Evolutionary conservation across 2,113 vertebrate genomes (phyloP), one percentile per base, ranked within the genome.

Genomic region (Alethe castanea): DNA sequence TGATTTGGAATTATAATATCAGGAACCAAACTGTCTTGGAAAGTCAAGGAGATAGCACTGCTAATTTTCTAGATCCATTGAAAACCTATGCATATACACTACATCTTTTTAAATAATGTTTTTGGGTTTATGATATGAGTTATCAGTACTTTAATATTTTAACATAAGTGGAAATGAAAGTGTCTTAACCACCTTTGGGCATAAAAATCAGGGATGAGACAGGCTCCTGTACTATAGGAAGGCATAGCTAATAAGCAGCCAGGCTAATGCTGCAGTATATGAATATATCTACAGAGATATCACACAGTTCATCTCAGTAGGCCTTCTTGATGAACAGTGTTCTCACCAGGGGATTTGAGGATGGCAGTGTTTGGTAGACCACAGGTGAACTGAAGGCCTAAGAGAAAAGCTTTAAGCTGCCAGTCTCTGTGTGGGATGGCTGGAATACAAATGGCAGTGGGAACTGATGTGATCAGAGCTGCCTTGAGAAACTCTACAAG

Each of bases 281-380:
- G 8, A 69, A 35, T 59, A 19, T 25, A 9, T 23, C 70, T 85
- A 18, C 28, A 73, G 56, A 38, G 45, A 19, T 5, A 18, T 19
- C 45, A 31, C 0, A 1, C 13, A 45, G 25, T 19, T 38, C 10
- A 3, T 69, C 24, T 64, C 4, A 1, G 13, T 8, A 62, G 29
- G 24, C n/a, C 11, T 67, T 65, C 28, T 42, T 69, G 22, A 36
- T 36, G 44, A 76, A 6, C 24, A 40, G 13, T 72, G 19, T 28
- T 86, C 12, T 61, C 7, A 23, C 3, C 25, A 57, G 33, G 44
- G 11, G 33, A 28, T 35, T 93, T 67, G 62, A 53, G 44, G 33
- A 23, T 59, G 47, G 29, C 9, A n/a, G 9, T 24, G 4, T 50
- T 72, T 59, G 9, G n/a, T 72, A 35, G 13, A 59, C 53, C 14